These are phyloP conservation scores for Siniperca chuatsi DNA, from an alignment of 2,113 vertebrate genomes.

Conservation along the genomic window DNA sequence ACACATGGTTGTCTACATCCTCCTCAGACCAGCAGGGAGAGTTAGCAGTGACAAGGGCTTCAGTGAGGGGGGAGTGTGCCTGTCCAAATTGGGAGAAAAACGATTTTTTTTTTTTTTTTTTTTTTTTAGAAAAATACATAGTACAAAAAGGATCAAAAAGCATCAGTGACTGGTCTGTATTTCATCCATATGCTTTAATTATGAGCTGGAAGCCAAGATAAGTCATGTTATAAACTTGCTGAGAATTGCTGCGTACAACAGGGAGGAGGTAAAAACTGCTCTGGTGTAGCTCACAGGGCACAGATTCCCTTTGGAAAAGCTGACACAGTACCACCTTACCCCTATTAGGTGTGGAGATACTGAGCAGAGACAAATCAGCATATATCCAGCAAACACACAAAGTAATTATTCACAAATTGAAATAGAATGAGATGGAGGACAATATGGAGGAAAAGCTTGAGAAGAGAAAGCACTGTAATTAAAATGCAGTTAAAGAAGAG, in stretches of 20 bases:
- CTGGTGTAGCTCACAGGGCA: slow-evolving; percentile 20
- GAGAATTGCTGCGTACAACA: slow-evolving; percentile 32
- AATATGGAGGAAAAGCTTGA: background rate
- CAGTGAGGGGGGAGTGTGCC: background rate
- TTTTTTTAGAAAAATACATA: background rate
- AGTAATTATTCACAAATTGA: background rate
- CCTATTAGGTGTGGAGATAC: background rate
- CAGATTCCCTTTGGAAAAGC: slow-evolving; percentile 46
- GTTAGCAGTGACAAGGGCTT: background rate
- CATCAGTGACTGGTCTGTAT: slow-evolving; percentile 19
- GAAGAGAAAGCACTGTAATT: slow-evolving; percentile 9
- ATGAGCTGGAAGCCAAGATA: slow-evolving; percentile 33
- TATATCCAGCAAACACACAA: background rate
- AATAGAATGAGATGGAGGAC: slow-evolving; percentile 7
- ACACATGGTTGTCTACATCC: background rate
- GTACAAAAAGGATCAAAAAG: background rate
- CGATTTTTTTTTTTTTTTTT: too few relatives aligned
- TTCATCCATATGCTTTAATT: slow-evolving; percentile 57
- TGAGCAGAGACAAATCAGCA: slow-evolving; percentile 10
- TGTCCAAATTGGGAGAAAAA: background rate
- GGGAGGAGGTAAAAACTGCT: slow-evolving; percentile 38
- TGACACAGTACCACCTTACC: slow-evolving; percentile 18
- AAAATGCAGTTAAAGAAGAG: slow-evolving; percentile 19
- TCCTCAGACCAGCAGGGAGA: background rate
- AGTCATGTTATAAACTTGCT: slow-evolving; percentile 37